Base-by-base conservation (phyloP, 1,140 invertebrate genomes). In the Penaeus vannamei region DNA sequence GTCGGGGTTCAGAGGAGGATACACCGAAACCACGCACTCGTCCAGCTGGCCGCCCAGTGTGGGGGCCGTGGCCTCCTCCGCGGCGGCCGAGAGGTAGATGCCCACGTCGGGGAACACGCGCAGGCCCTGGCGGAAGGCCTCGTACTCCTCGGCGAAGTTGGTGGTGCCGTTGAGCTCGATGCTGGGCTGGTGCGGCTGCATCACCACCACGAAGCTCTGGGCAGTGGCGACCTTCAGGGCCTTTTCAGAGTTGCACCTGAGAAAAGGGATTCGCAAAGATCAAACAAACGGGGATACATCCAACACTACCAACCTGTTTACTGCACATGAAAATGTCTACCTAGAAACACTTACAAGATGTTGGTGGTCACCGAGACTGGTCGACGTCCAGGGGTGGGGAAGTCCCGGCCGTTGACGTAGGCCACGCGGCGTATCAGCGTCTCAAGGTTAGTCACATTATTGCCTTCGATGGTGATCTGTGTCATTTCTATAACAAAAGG, bases 1-100 rank as follows among this genome's bases (percentile, higher is more conserved):
- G 93, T 98, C 97, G 0, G 97, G 97, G 94, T 99, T 98, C 66
- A 99, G 94, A 46, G 97, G 97, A 20, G 98, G 98, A 93, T 98
- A 98, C 69, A 99, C 97, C 53, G 96, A 96, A 64, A 99, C 96
- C 53, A 96, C 96, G 93, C 98, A 99, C 23, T 97, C 97, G 92
- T 99, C 98, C 83, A 98, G 92, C 92, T 95, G 95, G 92, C 93
- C 93, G 90, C 92, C 93, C 20, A 80, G 88, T 26, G 83, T 89
- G 22, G 92, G 92, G 86, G 66, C 92, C 79, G 29, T 85, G 26
- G 90, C 85, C 87, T 92, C 90, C 60, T 92, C 91, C 19, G 91
- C 91, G n/a, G 81, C 76, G 60, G 90, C 83, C 5, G 90, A 89
- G n/a, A 91, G 81, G 79, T 90, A 88, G 46, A 98, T 95, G 69